Base-by-base conservation (phyloP, 23 tunicate genomes). In the Trididemnum nubilum region DNA sequence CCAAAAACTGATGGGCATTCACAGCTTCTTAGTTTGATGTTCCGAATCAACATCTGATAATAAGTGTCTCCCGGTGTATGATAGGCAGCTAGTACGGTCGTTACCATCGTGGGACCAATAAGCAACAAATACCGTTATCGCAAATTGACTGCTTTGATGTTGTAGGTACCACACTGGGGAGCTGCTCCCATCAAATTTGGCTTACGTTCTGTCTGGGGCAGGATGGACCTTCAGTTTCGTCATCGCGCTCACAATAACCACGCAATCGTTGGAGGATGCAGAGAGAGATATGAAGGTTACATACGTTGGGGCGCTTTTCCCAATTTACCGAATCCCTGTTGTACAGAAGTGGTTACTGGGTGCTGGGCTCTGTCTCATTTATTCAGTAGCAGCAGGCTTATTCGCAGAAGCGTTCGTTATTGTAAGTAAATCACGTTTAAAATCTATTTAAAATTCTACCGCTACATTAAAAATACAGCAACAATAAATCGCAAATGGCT, bases 101-200 rank as follows among this genome's bases (percentile, higher is more conserved):
- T n/a, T n/a, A n/a, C n/a, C n/a, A n/a, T n/a, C n/a, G n/a, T n/a
- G n/a, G n/a, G n/a, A n/a, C n/a, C n/a, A n/a, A n/a, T n/a, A n/a
- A n/a, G n/a, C n/a, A n/a, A n/a, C n/a, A n/a, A n/a, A n/a, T n/a
- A n/a, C n/a, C n/a, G n/a, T n/a, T n/a, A n/a, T n/a, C n/a, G n/a
- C n/a, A n/a, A n/a, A n/a, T n/a, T n/a, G n/a, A n/a, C n/a, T n/a
- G n/a, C n/a, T n/a, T n/a, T n/a, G n/a, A n/a, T n/a, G 15, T 7
- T 44, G 54, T 61, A 90, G 96, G 26, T 90, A 90, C 49, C 96
- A 90, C 67, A 90, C 83, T 60, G 89, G 89, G 23, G 96, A 90
- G 15, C 76, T 90, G 67, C 79, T 90, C 40, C 96, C 96, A 9
- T 37, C 82, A 1, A 78, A 44, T 51, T 66, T 90, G 21, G 82